Evolutionary conservation across 92 coral and sea anemone genomes (phyloP).

Genomic region (Plumapathes pennacea): DNA sequence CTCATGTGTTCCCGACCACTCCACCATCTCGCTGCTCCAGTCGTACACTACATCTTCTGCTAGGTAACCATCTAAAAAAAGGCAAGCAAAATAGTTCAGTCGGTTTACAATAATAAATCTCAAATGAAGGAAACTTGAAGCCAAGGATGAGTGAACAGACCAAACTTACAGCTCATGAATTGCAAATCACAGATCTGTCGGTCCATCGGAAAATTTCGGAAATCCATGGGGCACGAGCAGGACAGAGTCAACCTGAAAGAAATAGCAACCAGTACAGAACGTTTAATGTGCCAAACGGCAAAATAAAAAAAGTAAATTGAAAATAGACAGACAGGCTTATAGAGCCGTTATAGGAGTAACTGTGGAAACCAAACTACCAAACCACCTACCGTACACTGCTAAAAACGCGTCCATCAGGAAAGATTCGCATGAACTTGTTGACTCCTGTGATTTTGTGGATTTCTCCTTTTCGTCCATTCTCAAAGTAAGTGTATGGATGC

Average conservation of each 20-base stretch:
- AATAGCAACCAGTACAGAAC: not conserved
- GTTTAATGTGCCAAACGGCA: not conserved
- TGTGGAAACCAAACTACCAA: too few relatives aligned
- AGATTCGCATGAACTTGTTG: constrained; percentile 67
- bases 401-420: constrained; percentile 59
- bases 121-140: not conserved
- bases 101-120: not conserved
- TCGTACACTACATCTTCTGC: constrained; percentile 60
- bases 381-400: constrained; percentile 75
- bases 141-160: not conserved
- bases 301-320: too few relatives aligned
- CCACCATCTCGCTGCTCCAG: constrained; percentile 60
- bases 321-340: too few relatives aligned
- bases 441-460: constrained; percentile 58
- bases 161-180: constrained; percentile 79
- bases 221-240: constrained; percentile 82
- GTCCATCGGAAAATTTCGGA: constrained; percentile 85
- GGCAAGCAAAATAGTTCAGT: not conserved
- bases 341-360: too few relatives aligned
- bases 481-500: constrained; percentile 87
- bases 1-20: constrained; percentile 22
- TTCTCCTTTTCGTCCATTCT: constrained; percentile 60
- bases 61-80: constrained; percentile 70
- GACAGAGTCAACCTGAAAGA: constrained; percentile 64
- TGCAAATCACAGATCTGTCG: constrained; percentile 68